Evolutionary conservation across 2,888 invertebrate genomes (phyloP).

Genomic region (Sinhomidia bicolor): DNA sequence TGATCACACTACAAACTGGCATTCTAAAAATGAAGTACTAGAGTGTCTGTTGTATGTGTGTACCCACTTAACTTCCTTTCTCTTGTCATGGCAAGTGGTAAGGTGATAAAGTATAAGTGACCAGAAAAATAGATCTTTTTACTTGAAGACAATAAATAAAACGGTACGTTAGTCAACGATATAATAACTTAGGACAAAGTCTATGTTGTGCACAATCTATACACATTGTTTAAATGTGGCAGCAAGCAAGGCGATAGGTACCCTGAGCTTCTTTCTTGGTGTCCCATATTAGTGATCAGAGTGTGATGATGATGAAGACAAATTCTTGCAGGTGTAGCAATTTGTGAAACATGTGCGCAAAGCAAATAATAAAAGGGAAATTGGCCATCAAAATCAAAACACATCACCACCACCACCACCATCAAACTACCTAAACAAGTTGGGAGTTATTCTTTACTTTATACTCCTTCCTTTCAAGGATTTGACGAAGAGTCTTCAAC

Average conservation of each 20-base stretch:
- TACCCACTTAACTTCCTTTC: neutral
- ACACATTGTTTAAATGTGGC: too few species aligned
- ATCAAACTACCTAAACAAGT: neutral
- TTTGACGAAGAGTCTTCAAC: too few species aligned
- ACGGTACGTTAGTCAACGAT: neutral
- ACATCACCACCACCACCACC: too few species aligned
- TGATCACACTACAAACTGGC: neutral
- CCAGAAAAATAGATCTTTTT: conserved; percentile 18
- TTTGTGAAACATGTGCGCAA: conserved; percentile 26
- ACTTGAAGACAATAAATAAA: neutral
- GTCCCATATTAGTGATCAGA: neutral
- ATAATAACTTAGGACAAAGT: neutral
- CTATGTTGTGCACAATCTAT: too few species aligned
- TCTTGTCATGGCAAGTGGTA: neutral
- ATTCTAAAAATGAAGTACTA: neutral
- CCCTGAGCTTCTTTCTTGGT: neutral
- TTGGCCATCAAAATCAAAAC: conserved; percentile 22
- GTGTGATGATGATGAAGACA: neutral
- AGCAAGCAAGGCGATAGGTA: neutral
- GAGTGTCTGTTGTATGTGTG: too few species aligned
- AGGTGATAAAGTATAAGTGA: neutral
- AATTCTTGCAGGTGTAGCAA: conserved; percentile 22
- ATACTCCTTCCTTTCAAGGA: too few species aligned
- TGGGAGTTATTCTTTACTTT: too few species aligned
- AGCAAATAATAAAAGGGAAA: conserved; percentile 33